Evolutionary conservation across 1,140 invertebrate genomes (phyloP).

Genomic region (Armadillidium nasatum): DNA sequence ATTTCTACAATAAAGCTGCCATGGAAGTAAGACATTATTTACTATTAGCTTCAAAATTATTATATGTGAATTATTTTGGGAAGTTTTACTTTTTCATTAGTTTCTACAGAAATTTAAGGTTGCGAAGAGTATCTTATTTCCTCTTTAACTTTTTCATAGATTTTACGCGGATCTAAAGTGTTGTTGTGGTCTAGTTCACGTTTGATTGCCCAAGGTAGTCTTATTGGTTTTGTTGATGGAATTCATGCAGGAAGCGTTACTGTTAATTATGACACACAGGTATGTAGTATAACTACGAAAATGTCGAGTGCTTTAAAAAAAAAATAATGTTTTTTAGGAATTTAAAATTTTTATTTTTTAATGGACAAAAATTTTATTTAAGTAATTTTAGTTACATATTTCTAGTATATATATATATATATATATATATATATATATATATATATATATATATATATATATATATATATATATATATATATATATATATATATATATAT

Average conservation of each 20-base stretch:
- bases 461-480: no score
- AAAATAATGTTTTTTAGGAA: no score
- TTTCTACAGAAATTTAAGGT: neutral
- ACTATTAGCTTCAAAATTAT: neutral
- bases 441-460: no score
- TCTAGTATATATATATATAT: no score
- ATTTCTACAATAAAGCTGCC: slow-evolving; percentile 44
- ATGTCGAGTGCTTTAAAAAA: no score
- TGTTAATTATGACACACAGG: slow-evolving; percentile 53
- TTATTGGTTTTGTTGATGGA: slow-evolving; percentile 66
- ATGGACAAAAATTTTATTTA: no score
- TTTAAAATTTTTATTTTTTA: no score
- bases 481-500: no score
- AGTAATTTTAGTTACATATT: no score
- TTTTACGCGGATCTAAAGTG: slow-evolving; percentile 43
- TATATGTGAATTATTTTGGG: neutral
- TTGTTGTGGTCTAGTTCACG: slow-evolving; percentile 79
- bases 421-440: no score
- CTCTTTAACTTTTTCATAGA: slow-evolving; percentile 49
- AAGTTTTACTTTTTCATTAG: neutral
- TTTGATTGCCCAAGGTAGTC: slow-evolving; percentile 70
- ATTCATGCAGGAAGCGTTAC: slow-evolving; percentile 57
- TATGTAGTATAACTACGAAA: slow-evolving; percentile 25
- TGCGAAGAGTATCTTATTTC: neutral
- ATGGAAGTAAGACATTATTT: slow-evolving; percentile 36